Base-by-base conservation (phyloP, 1,140 invertebrate species). In the Belonocnema kinseyi region DNA sequence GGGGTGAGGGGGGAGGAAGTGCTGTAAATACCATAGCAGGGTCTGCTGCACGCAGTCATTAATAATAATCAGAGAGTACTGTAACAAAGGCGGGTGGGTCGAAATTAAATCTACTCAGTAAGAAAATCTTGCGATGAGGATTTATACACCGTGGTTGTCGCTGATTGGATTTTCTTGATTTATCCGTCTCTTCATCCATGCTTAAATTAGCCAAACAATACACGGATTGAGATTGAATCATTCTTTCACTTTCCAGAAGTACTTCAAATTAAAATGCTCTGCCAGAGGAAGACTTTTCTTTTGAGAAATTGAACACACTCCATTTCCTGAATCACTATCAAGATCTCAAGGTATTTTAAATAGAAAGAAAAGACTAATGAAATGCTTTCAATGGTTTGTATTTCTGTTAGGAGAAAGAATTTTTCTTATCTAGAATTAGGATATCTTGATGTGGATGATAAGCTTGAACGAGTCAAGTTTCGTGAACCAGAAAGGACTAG, bases 41-140 rank as follows among this genome's bases (percentile, higher is more conserved):
- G 86, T 80, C 76, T 75, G 76, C 81, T 76, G 75, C 80, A 81
- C 61, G 72, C 73, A 83, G 81, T 86, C 80, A 81, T 87, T 82
- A 81, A 84, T 85, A 82, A 85, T 83, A 85, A 83, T 85, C 80
- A 81, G 58, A 74, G 52, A 73, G 51, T 40, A 66, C 40, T 73
- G 13, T 61, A 76, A 74, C 77, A 77, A 76, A 78, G 79, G 76
- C 53, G 74, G 73, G 77, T 75, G 79, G 74, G 78, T 75, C 73
- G 77, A 75, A 85, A 84, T 84, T 82, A 81, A 84, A 85, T 80
- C 81, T 79, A 78, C 61, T 73, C 50, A 80, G 83, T 80, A 80
- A 75, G 82, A 82, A 83, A 85, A 85, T 85, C 83, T 85, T 80
- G 66, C 81, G 81, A 85, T 75, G 74, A 14, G 10, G 53, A 52